Percentiles rank a stretch among this genome's conserved stretches.
Conservation (phyloP, 2,113 vertebrate genomes). For the Amphiprion percula region DNA sequence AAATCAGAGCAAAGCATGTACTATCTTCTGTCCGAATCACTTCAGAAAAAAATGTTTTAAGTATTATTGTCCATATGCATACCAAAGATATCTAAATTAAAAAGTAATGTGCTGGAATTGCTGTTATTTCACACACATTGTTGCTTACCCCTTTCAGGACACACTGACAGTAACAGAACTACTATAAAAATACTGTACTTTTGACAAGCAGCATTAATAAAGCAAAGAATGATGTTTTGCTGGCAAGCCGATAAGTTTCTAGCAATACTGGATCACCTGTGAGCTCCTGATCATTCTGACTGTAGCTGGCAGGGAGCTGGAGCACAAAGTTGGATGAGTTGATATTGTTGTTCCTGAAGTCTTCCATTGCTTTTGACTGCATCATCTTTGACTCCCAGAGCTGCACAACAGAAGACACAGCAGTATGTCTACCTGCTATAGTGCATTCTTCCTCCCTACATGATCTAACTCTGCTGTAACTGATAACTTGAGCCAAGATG, state of each 20-base stretch:
- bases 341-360: slow-evolving; percentile 86
- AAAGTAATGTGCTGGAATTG: no score
- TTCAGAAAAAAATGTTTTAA: background rate
- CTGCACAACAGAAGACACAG: slow-evolving; percentile 77
- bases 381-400: slow-evolving; percentile 95
- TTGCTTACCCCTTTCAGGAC: no score
- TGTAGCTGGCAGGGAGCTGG: slow-evolving; percentile 87
- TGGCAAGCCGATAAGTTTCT: background rate
- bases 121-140: no score
- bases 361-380: slow-evolving; percentile 95
- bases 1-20: slow-evolving; percentile 16
- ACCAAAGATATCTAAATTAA: no score
- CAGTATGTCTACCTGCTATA: slow-evolving; percentile 10
- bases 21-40: background rate
- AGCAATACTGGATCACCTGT: slow-evolving; percentile 61
- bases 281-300: slow-evolving; percentile 81
- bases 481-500: slow-evolving; percentile 16
- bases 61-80: background rate
- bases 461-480: slow-evolving; percentile 24
- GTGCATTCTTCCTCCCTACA: slow-evolving; percentile 5
- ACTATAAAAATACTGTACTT: no score
- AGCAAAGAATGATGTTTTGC: background rate
- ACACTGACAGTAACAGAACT: no score
- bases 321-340: slow-evolving; percentile 86
- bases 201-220: background rate